Base-by-base conservation (phyloP, 1,140 invertebrate species). In the Agraylea sexmaculata region DNA sequence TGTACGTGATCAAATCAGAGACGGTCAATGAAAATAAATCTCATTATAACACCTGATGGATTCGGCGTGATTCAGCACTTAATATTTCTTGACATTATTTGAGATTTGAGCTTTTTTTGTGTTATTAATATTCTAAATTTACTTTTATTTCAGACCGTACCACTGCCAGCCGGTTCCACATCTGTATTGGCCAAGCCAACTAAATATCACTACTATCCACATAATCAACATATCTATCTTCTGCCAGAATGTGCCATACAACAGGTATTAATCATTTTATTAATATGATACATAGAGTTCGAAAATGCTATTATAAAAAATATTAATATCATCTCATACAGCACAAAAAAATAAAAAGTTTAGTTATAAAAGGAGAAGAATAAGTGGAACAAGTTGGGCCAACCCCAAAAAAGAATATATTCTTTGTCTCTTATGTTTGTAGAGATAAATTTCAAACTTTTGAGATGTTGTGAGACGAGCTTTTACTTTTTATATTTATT, bases 171-270 rank as follows among this genome's bases (percentile, higher is more conserved):
- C 46, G 75, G 74, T 20, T 77, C 77, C 2, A 73, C 74, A 33
- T 68, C 66, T n/a, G 76, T 77, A 27, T 58, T 78, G 18, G 73
- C 76, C 17, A 88, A 88, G 58, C 84, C 85, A 3, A 89, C 86
- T 25, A 89, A 88, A 68, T 89, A 91, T 66, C 85, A 91, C 58
- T 89, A 87, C 66, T 89, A 88, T 62, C 86, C 86, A n/a, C 87
- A 89, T 66, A 89, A 90, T 65, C 85, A 89, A 62, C 85, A 89
- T 60, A 83, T 89, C 51, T 88, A 88, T 69, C 64, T 88, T 50
- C 69, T 91, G 39, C 87, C 87, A 37, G 87, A 91, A 66, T 92
- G 88, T 62, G 87, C 88, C 37, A 85, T 90, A 50, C 88, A 93
- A 68, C 83, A 87, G 72, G 83, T 85, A 66, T 62, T 11, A 25